Percentiles rank a stretch among this genome's conserved stretches.
These are phyloP conservation scores for Mimachlamys varia DNA, from an alignment of 2,888 invertebrate species.

Conservation along the genomic window DNA sequence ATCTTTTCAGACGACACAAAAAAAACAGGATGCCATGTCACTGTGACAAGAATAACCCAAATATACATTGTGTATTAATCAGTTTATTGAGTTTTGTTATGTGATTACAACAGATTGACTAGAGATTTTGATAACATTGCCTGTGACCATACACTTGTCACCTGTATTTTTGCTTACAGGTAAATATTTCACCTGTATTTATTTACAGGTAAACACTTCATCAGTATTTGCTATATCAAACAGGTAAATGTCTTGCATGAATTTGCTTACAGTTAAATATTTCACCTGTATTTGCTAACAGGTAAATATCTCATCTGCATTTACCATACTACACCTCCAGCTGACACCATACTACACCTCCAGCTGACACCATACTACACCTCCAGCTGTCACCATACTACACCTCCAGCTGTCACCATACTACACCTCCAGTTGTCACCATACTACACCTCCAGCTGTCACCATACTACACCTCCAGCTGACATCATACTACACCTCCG, in stretches of 20 bases:
- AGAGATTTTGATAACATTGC: constrained; percentile 3
- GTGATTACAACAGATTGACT: constrained; percentile 15
- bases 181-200: neutral
- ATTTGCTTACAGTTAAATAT: no score
- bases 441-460: no score
- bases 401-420: neutral
- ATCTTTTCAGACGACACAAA: no score
- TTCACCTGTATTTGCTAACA: no score
- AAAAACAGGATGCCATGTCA: no score
- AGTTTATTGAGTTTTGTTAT: neutral
- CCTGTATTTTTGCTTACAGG: neutral
- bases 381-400: neutral
- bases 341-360: neutral
- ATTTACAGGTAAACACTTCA: no score
- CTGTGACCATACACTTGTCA: neutral
- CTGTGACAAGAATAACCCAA: no score
- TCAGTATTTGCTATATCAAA: no score
- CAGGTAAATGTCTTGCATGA: no score
- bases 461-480: neutral
- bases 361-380: neutral
- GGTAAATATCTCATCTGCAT: no score
- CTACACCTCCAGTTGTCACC: no score
- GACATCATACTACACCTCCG: neutral
- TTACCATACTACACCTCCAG: no score
- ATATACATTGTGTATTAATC: neutral